Evolutionary conservation across 2,113 vertebrate genomes (phyloP).

Genomic region (Potamarius usumacintae): DNA sequence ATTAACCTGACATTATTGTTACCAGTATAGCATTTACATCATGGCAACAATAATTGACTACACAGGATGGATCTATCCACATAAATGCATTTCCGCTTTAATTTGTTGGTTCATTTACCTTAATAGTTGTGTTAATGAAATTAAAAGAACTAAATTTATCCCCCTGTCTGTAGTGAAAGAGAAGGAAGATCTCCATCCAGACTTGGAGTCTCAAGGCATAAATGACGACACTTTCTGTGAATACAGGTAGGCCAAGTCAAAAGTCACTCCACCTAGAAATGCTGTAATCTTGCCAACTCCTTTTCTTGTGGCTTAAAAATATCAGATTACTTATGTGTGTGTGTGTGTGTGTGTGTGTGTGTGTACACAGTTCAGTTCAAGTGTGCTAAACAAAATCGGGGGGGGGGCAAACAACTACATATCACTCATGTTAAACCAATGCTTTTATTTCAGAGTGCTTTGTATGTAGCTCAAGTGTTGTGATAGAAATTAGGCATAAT

Average conservation of each 20-base stretch:
- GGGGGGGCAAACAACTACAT: constrained; percentile 18
- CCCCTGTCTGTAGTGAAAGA: constrained; percentile 83
- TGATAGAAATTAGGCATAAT: constrained; percentile 50
- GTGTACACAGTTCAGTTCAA: no score
- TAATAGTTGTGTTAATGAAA: constrained; percentile 26
- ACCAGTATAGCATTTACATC: constrained; percentile 7
- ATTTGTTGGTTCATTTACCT: constrained; percentile 44
- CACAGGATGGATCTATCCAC: not conserved
- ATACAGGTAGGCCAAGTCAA: constrained; percentile 84
- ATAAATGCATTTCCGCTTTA: constrained; percentile 27
- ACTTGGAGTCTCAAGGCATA: constrained; percentile 90
- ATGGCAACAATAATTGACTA: not conserved
- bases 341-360: no score
- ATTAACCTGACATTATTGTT: not conserved
- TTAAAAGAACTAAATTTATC: constrained; percentile 5
- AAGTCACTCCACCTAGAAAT: constrained; percentile 36
- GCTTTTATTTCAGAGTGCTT: constrained; percentile 45
- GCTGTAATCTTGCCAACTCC: not conserved
- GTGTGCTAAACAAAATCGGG: not conserved
- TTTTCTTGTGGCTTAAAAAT: no score
- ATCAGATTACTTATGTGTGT: no score
- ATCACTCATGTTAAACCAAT: constrained; percentile 62
- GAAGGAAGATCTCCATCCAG: constrained; percentile 95
- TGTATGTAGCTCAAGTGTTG: constrained; percentile 56
- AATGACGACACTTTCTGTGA: constrained; percentile 97